Evolutionary conservation across 2,797 vertebrate species (phyloP), one percentile per base, ranked within the genome.

Genomic region (Holocentrus rufus): DNA sequence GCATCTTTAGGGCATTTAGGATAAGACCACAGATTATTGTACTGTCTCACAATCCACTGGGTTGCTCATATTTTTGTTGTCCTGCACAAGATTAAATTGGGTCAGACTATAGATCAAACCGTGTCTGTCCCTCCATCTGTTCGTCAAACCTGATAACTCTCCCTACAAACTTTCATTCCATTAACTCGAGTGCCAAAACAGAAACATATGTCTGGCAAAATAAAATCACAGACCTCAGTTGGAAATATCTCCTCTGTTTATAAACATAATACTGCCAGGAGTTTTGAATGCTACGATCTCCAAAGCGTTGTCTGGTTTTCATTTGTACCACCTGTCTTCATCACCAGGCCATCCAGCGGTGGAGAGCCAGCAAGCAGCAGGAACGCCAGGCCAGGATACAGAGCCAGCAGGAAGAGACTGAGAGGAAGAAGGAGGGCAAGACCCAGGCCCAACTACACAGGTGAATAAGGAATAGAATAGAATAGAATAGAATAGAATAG

Each of bases 291-390:
- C 13, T 15, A 54, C 25, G 18, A 2, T 34, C 31, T 54, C 18
- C 17, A 70, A 20, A 57, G 27, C 52, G 22, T 49, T 56, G 47
- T 39, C 4, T 46, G 30, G 36, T 57, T 55, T 61, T 2, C 20
- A 23, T 56, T 44, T 50, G 7, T 5, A 14, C 14, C n/a, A 20
- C 23, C 42, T 65, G 15, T 73, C 11, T 69, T 69, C 30, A 44
- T 63, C 30, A 15, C 2, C 77, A 98, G 97, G 95, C 95, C 77
- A 96, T 98, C 92, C 90, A 93, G 60, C 93, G 88, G 46, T 98
- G 97, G 97, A 97, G 94, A 90, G 79, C 88, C 70, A 92, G 90
- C 71, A 95, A 94, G 69, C 85, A 92, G 61, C 86, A 89, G 80
- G 92, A 94, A 83, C 93, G 68, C 17, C 86, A 93, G 75, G 82